Percentiles rank a stretch among this genome's conserved stretches.
Conservation (phyloP, 2,797 vertebrate species). For the Aulostomus chinensis region DNA sequence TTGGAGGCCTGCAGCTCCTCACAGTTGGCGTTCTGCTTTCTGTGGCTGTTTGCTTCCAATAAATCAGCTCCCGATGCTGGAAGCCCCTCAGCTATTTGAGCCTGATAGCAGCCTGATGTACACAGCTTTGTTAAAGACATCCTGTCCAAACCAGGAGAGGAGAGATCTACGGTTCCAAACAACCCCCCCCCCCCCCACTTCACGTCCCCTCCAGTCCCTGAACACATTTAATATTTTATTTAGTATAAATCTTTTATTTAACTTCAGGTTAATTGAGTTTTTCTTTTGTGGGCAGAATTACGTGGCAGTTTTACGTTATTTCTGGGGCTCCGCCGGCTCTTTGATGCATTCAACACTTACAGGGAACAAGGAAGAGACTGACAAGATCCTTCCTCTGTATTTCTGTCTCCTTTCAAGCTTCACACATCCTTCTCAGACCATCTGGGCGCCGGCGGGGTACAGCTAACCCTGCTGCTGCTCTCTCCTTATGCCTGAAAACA, state of each 20-base stretch:
- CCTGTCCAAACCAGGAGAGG: not conserved
- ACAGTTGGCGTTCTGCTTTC: slow-evolving; percentile 6
- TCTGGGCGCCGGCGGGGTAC: slow-evolving; percentile 44
- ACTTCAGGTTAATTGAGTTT: slow-evolving; percentile 4
- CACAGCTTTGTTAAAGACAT: slow-evolving; percentile 5
- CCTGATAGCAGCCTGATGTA: not conserved
- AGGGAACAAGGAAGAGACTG: not conserved
- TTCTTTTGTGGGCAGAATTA: not conserved
- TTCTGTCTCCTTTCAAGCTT: slow-evolving; percentile 25
- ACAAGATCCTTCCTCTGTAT: slow-evolving; percentile 5
- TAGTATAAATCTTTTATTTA: slow-evolving; percentile 6
- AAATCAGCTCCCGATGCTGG: slow-evolving; percentile 24
- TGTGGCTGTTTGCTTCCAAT: slow-evolving; percentile 23
- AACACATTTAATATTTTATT: not conserved
- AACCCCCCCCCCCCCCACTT: not conserved
- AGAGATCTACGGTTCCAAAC: not conserved
- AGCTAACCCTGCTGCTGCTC: slow-evolving; percentile 38
- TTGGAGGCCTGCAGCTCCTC: too few relatives aligned
- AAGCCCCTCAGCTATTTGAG: slow-evolving; percentile 33
- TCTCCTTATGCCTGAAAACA: slow-evolving; percentile 31
- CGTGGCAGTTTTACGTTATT: not conserved
- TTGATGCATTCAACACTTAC: not conserved
- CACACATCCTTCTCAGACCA: slow-evolving; percentile 57
- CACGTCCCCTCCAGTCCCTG: not conserved
- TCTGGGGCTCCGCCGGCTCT: not conserved